Evolutionary conservation across 2,113 vertebrate genomes (phyloP), one percentile per base, ranked within the genome.

Genomic region (Limnothrissa miodon): DNA sequence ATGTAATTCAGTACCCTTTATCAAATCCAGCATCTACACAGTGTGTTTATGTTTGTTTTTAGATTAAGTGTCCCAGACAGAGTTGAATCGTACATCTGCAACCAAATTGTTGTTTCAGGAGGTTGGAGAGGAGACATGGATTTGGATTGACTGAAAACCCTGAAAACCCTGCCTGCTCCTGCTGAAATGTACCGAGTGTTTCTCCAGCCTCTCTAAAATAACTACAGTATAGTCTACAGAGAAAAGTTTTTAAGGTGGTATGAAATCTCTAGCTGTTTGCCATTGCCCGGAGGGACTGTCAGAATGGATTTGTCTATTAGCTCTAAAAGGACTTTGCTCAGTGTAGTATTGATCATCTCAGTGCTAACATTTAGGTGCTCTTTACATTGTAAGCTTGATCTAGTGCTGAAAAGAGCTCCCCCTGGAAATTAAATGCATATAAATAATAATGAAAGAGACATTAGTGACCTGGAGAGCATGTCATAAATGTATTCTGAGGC

Each of bases 221-320:
- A 74, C 66, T 74, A n/a, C n/a, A n/a, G 10, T 11, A 2, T 74
- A n/a, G n/a, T 33, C 29, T 29, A 39, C 66, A 5, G 5, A 36
- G 33, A 0, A n/a, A 25, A 66, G 25, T 66, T 66, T 66, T 21
- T 15, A 36, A 33, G 66, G 25, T 13, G 66, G 66, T 13, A 36
- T 74, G 66, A 74, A 74, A 36, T 74, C 66, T 74, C 66, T 1
- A 74, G 90, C 87, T 70, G 78, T 81, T 48, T 86, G 87, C 89
- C 90, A 86, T 83, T 82, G 86, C 86, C 92, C 92, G 90, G 83
- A 70, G 92, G 93, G 93, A 88, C 81, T 90, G 89, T 88, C 87
- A 88, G 90, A 94, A 94, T 94, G 89, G 93, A 94, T 94, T 94
- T 94, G 93, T 94, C 93, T 94, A 94, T 94, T 94, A 94, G 93